These are phyloP conservation scores for Drosophila pallidifrons DNA, from an alignment of 1,140 invertebrate genomes.

Conservation along the genomic window DNA sequence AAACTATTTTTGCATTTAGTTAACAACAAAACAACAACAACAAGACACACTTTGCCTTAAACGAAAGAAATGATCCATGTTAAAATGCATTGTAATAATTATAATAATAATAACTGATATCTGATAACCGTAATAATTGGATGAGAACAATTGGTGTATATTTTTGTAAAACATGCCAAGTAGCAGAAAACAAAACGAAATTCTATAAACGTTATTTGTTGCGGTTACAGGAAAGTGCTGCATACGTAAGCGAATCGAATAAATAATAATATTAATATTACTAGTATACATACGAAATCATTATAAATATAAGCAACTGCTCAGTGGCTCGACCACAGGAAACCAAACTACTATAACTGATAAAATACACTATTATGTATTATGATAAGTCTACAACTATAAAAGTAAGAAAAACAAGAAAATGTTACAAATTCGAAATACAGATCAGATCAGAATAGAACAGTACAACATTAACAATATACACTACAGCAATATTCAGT, in stretches of 20 bases:
- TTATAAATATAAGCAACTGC: conserved; percentile 31
- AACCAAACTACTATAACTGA: conserved; percentile 33
- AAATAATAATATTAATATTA: conserved; percentile 21
- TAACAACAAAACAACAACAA: conserved; percentile 15
- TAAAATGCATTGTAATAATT: conserved; percentile 19
- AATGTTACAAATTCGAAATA: conserved; percentile 36
- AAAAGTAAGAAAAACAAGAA: neutral
- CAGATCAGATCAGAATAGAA: conserved; percentile 5
- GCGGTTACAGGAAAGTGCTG: conserved; percentile 18
- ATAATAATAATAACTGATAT: conserved; percentile 3
- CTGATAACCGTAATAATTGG: neutral
- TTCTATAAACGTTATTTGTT: conserved; percentile 44
- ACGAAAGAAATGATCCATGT: conserved; percentile 31
- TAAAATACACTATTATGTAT: conserved; percentile 18
- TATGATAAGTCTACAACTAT: conserved; percentile 27
- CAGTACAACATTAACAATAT: conserved; percentile 13
- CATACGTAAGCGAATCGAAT: conserved; percentile 35
- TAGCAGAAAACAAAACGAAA: conserved; percentile 8
- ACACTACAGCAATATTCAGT: conserved; percentile 18
- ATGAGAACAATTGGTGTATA: conserved; percentile 35
- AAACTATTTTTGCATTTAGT: conserved; percentile 37
- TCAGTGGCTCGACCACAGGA: conserved; percentile 40
- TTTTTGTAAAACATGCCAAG: conserved; percentile 40
- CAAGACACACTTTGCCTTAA: conserved; percentile 45
- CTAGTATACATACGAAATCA: conserved; percentile 15